Conservation (phyloP, 2,113 vertebrate species). For the Fulmarus glacialis region DNA sequence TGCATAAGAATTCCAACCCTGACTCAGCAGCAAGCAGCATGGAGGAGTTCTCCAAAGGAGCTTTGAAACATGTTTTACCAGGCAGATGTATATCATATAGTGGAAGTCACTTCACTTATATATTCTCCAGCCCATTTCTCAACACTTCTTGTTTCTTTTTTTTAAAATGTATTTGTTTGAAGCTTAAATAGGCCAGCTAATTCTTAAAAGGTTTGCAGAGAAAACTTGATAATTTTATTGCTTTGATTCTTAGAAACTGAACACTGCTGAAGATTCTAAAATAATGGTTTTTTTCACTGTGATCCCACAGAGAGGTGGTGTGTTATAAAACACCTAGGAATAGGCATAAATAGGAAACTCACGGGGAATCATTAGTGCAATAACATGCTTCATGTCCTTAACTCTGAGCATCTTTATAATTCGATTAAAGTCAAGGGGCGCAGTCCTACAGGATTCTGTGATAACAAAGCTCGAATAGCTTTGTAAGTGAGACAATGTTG, state of each 20-base stretch:
- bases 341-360: neutral
- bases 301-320: neutral
- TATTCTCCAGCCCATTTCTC: neutral
- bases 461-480: neutral
- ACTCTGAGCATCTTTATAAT: neutral
- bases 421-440: neutral
- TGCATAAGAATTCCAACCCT: neutral
- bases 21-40: neutral
- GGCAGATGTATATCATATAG: neutral
- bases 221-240: neutral
- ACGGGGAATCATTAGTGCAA: neutral
- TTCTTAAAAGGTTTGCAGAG: neutral
- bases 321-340: neutral
- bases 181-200: neutral
- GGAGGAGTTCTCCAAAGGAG: neutral
- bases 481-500: neutral
- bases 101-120: neutral
- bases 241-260: slow-evolving; percentile 13
- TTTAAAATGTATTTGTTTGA: neutral
- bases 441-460: neutral
- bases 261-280: neutral
- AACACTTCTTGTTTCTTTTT: neutral
- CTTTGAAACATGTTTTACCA: neutral
- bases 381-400: neutral
- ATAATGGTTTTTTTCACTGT: neutral